Evolutionary conservation across 2,888 invertebrate genomes (phyloP).

Genomic region (Caenorhabditis doughertyi): DNA sequence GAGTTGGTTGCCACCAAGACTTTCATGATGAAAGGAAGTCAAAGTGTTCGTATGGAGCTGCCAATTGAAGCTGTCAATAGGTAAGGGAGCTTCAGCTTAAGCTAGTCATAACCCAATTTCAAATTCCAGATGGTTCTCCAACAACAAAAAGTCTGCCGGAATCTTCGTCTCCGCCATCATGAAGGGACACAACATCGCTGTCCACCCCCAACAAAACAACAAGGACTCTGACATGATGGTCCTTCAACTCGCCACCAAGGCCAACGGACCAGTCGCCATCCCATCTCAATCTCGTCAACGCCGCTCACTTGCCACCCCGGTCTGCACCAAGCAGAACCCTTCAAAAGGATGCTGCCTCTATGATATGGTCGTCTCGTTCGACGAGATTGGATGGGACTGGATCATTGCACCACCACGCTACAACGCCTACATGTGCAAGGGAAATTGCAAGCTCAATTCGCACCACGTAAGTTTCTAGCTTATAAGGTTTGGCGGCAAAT

Average conservation of each 20-base stretch:
- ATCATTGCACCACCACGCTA: constrained; percentile 96
- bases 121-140: constrained; percentile 29
- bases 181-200: constrained; percentile 72
- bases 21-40: background rate
- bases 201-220: constrained; percentile 66
- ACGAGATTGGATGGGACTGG: constrained; percentile 97
- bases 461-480: constrained; percentile 89
- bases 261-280: constrained; percentile 30
- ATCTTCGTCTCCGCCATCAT: constrained; percentile 63
- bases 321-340: constrained; percentile 64
- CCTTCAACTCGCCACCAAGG: constrained; percentile 70
- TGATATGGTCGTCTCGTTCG: constrained; percentile 91
- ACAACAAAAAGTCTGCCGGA: background rate
- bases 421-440: constrained; percentile 96
- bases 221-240: constrained; percentile 69
- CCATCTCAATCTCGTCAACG: constrained; percentile 34
- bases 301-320: constrained; percentile 46
- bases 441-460: constrained; percentile 91
- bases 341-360: constrained; percentile 90
- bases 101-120: background rate
- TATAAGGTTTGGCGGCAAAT: constrained; percentile 71
- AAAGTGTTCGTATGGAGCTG: constrained; percentile 8
- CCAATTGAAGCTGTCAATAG: constrained; percentile 14
- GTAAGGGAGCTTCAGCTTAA: background rate
- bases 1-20: background rate